Base-by-base conservation (phyloP, 2,797 vertebrate species). In the Oryzias sinensis region DNA sequence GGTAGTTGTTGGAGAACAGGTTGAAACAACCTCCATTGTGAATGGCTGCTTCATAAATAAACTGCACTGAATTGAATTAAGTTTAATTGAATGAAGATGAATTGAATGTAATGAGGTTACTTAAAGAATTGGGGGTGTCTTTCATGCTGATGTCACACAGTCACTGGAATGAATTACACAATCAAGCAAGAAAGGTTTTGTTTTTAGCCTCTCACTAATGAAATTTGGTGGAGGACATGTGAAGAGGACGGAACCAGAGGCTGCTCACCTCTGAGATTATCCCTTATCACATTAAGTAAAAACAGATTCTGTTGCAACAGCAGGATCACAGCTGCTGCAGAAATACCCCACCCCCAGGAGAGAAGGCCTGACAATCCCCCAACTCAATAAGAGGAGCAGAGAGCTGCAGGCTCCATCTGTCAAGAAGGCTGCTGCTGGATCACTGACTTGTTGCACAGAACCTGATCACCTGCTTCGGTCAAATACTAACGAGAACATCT, bases 321-420 rank as follows among this genome's bases (percentile, higher is more conserved):
- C 82, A 77, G 75, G 49, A 81, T 72, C 52, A 49, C 17, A 33
- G 41, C 37, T 47, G 61, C 80, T 83, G 68, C 70, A 83, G 77
- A 66, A 40, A 54, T 9, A 6, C 5, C 14, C 46, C 41, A 11
- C n/a, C 5, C 20, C 6, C 43, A 16, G 49, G 50, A 62, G 51
- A 46, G 63, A 55, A 69, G 1, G 17, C 54, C 33, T 4, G 14
- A 22, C 5, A 16, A 43, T 64, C 60, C 60, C 24, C 56, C 54
- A 40, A 48, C 54, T 54, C 47, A 59, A 17, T 42, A 47, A 45
- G 47, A 49, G 46, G 62, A 58, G 25, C 43, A 45, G 17, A 65
- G 50, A 55, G 56, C 44, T 49, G 58, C 18, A 22, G 59, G 50
- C 7, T 0, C 45, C 2, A 5, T 47, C 49, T 70, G 47, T 52